These are phyloP conservation scores for Thereuonema tuberculata DNA, from an alignment of 1,140 invertebrate species.

Conservation along the genomic window DNA sequence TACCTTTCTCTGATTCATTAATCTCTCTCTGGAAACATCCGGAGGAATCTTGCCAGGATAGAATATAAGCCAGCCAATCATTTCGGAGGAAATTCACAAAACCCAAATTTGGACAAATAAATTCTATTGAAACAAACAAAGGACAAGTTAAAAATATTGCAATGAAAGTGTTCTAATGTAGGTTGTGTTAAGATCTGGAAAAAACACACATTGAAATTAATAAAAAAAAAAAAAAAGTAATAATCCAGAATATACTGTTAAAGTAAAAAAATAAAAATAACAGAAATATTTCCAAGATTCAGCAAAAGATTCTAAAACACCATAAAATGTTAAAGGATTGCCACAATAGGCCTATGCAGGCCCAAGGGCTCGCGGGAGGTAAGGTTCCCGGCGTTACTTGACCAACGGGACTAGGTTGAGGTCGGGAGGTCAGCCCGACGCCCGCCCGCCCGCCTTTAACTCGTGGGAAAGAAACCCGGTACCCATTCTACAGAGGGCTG, in stretches of 20 bases:
- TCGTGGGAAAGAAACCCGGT: too few relatives aligned
- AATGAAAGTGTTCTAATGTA: too few relatives aligned
- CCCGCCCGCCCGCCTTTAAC: too few relatives aligned
- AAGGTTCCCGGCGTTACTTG: too few relatives aligned
- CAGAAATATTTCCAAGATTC: background rate
- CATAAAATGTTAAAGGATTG: too few relatives aligned
- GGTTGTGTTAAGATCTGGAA: background rate
- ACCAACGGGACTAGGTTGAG: too few relatives aligned
- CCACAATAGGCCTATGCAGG: too few relatives aligned
- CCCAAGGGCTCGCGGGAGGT: too few relatives aligned
- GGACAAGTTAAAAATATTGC: background rate
- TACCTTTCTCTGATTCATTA: background rate
- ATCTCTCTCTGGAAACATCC: background rate
- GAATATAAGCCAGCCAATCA: background rate
- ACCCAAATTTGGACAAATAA: constrained; percentile 1
- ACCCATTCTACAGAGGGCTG: too few relatives aligned
- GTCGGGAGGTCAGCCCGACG: too few relatives aligned
- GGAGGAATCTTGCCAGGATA: constrained; percentile 3
- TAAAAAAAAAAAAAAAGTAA: background rate
- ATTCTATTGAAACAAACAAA: constrained; percentile 6
- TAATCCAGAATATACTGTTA: background rate
- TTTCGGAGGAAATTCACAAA: background rate
- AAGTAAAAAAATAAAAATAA: background rate
- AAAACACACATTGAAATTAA: background rate
- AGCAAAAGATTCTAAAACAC: background rate